Percentiles rank a stretch among this genome's conserved stretches.
Conservation (phyloP, 2,888 invertebrate species). For the Thereva nobilitata region DNA sequence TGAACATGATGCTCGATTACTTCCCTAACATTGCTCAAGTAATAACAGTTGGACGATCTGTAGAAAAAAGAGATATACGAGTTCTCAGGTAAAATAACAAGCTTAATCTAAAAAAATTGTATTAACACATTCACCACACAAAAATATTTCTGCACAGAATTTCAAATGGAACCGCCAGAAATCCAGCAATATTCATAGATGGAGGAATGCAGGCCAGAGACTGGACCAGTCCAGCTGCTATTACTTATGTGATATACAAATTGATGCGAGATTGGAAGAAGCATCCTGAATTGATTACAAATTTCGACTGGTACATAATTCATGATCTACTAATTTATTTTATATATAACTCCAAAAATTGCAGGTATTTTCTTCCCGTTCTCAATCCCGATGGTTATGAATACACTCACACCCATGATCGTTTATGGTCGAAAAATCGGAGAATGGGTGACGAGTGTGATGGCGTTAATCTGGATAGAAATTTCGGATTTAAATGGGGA, state of each 20-base stretch:
- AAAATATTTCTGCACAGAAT: constrained; percentile 60
- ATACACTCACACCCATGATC: constrained; percentile 75
- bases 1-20: constrained; percentile 70
- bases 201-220: constrained; percentile 84
- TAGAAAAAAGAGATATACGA: constrained; percentile 74
- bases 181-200: constrained; percentile 71
- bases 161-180: constrained; percentile 67
- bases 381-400: constrained; percentile 87
- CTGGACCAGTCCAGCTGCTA: constrained; percentile 81
- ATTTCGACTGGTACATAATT: constrained; percentile 72
- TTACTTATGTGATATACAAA: constrained; percentile 74
- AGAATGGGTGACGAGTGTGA: constrained; percentile 65
- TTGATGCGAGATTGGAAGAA: constrained; percentile 69
- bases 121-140: not conserved
- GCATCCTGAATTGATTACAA: constrained; percentile 67
- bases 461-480: constrained; percentile 82
- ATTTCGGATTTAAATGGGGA: constrained; percentile 86
- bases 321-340: no score
- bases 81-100: constrained; percentile 57
- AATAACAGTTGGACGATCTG: constrained; percentile 72
- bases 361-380: constrained; percentile 71
- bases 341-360: constrained; percentile 8
- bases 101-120: not conserved
- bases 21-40: constrained; percentile 74
- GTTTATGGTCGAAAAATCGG: constrained; percentile 83